A percentile compares a stretch with the other conserved stretches of the same genome.
These are phyloP conservation scores for Agrotis segetum DNA, from an alignment of 2,888 invertebrate genomes.

Conservation along the genomic window DNA sequence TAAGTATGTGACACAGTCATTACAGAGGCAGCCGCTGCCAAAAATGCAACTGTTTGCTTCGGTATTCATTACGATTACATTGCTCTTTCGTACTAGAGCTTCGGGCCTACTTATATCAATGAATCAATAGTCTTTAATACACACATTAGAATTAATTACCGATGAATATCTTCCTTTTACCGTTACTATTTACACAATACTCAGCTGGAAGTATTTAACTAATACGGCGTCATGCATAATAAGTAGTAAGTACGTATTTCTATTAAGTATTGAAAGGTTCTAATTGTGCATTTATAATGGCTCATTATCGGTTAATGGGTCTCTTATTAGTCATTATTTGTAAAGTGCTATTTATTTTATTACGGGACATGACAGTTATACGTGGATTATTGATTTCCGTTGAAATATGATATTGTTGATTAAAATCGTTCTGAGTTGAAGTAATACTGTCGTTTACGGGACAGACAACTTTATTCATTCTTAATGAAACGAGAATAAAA, in stretches of 20 bases:
- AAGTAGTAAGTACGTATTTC: conserved; percentile 38
- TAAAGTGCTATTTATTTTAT: conserved; percentile 43
- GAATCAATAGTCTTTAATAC: conserved; percentile 28
- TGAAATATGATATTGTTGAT: not conserved
- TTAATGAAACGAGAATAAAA: too few species aligned
- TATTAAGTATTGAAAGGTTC: conserved; percentile 49
- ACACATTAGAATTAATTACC: conserved; percentile 38
- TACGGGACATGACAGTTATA: conserved; percentile 16
- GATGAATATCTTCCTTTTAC: conserved; percentile 41
- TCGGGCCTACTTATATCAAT: conserved; percentile 7
- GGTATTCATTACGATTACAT: not conserved
- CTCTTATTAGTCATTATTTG: conserved; percentile 48
- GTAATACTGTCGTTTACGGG: not conserved
- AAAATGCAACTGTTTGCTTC: not conserved
- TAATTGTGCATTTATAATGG: conserved; percentile 55
- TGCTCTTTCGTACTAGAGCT: not conserved
- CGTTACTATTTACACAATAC: conserved; percentile 55
- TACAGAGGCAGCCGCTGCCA: too few species aligned
- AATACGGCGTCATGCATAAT: conserved; percentile 54
- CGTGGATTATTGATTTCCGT: conserved; percentile 8
- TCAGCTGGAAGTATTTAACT: conserved; percentile 33
- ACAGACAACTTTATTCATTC: too few species aligned
- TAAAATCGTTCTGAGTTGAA: not conserved
- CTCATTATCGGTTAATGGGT: conserved; percentile 46
- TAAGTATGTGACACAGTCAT: too few species aligned